Conservation (phyloP, 2,797 vertebrate species). For the Arremon aurantiirostris region DNA sequence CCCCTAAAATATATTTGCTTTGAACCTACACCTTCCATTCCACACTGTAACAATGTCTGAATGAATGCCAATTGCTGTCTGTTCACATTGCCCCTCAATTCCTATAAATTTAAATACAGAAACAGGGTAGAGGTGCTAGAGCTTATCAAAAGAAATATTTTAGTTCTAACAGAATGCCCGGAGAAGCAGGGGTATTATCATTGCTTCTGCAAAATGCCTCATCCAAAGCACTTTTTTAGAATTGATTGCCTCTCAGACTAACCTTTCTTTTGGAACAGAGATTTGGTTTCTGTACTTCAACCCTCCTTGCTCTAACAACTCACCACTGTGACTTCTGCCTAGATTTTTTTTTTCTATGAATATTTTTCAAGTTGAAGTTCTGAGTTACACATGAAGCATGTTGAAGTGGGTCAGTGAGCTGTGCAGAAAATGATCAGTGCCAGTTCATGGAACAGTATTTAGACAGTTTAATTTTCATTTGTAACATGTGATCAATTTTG, state of each 20-base stretch:
- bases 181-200: background rate
- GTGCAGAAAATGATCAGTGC: background rate
- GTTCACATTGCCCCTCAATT: background rate
- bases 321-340: background rate
- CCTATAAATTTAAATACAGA: background rate
- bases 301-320: background rate
- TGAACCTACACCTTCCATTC: background rate
- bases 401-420: background rate
- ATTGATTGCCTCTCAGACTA: background rate
- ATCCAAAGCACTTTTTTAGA: background rate
- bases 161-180: background rate
- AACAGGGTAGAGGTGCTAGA: background rate
- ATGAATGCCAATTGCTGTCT: background rate
- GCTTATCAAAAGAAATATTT: background rate
- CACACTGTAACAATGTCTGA: background rate
- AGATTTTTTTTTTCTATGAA: background rate
- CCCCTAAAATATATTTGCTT: background rate
- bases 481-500: background rate
- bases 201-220: background rate
- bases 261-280: background rate
- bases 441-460: background rate
- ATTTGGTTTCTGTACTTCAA: background rate
- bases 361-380: background rate
- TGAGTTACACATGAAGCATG: rapidly evolving
- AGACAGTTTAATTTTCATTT: background rate